Percentiles rank a stretch among this genome's conserved stretches.
Conservation (phyloP, 1,140 invertebrate species). For the Drosophila fuyamai region DNA sequence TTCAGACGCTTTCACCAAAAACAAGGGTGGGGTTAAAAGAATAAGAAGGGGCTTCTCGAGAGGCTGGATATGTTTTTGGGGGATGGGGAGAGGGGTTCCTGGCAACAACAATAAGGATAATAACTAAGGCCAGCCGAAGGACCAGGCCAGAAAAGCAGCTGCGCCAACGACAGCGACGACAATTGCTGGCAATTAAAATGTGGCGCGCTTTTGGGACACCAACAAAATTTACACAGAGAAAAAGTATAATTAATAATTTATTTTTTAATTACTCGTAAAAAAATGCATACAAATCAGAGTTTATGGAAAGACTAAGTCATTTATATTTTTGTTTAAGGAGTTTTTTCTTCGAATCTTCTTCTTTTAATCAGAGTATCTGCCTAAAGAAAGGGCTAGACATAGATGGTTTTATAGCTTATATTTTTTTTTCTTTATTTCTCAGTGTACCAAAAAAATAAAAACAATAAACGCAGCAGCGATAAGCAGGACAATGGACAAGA, state of each 20-base stretch:
- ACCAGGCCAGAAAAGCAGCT: constrained; percentile 56
- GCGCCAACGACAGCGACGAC: constrained; percentile 46
- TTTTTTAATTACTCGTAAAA: no score
- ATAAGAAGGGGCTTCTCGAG: background rate
- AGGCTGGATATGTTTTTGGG: constrained; percentile 5
- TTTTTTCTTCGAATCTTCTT: background rate
- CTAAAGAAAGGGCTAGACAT: no score
- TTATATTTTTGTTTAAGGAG: no score
- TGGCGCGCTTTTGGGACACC: constrained; percentile 66
- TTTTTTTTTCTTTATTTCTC: background rate
- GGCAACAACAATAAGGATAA: constrained; percentile 52
- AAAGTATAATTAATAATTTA: background rate
- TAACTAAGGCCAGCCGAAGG: constrained; percentile 41
- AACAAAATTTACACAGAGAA: constrained; percentile 36
- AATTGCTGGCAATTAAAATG: constrained; percentile 84
- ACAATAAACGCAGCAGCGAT: constrained; percentile 43
- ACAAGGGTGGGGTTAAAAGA: constrained; percentile 15
- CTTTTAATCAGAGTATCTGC: no score
- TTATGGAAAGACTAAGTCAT: no score
- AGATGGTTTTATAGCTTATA: no score
- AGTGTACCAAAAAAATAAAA: constrained; percentile 13
- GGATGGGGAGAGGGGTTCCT: background rate
- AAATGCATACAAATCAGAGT: no score
- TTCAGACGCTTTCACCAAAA: constrained; percentile 61
- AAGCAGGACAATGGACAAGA: constrained; percentile 62